Evolutionary conservation across 1,140 invertebrate species (phyloP), one percentile per base, ranked within the genome.

Genomic region (Chironomus tepperi): DNA sequence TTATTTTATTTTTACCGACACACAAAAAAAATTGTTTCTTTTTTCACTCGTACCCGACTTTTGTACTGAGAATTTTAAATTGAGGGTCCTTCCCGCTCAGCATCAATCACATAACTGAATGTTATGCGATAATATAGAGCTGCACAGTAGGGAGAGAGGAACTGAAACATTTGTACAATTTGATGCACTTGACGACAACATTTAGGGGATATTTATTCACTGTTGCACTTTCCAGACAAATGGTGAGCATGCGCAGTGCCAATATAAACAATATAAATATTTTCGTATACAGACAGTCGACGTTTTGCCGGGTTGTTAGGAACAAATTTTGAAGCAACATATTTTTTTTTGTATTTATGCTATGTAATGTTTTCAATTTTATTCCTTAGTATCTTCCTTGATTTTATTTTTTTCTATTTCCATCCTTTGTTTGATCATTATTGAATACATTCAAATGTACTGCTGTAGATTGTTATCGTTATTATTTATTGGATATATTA

Each of bases 101-200:
- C 65, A 21, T 18, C 65, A 70, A 70, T 9, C 65, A 70, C 65
- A 21, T 18, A 70, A 70, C 65, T 70, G 65, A 57, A 57, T 57
- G 65, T 18, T n/a, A 12, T n/a, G 47, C 47, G n/a, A 12, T n/a
- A n/a, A 57, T 57, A 57, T 7, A 57, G n/a, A 12, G n/a, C n/a
- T n/a, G n/a, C 65, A 70, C 16, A 19, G n/a, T 3, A n/a, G 47
- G 47, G n/a, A 57, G n/a, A 57, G 47, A 57, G 47, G 47, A n/a
- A 57, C 7, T 70, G 65, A 19, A 19, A 21, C 65, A 70, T 21
- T 70, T 70, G 8, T 10, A 21, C 65, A 70, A 70, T 70, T 70
- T 18, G 16, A 18, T 70, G 47, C 65, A 70, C 65, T 70, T 70
- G 65, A 70, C 65, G 16, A 19, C 18, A 18, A 18, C 9, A 18